Conservation (phyloP, 64 coral and sea anemone species). For the Stichodactyla mertensii region DNA sequence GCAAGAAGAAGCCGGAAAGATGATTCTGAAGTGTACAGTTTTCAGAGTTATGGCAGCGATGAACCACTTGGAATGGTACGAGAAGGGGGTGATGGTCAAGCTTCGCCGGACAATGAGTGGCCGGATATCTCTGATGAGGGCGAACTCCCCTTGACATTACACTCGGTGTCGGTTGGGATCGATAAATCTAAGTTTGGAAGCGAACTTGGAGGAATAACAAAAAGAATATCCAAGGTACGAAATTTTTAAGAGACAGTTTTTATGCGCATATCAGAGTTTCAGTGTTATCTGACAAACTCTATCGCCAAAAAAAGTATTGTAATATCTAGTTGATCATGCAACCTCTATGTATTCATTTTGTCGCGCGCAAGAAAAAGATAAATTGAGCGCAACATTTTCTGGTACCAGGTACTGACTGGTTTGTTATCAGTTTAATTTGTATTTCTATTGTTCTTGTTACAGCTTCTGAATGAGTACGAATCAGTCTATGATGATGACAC, state of each 20-base stretch:
- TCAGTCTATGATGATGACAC: constrained; percentile 72
- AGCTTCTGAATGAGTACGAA: constrained; percentile 72
- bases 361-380: no score
- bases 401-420: no score
- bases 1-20: not conserved
- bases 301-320: no score
- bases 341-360: no score
- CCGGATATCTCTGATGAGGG: not conserved
- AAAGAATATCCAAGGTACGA: constrained; percentile 77
- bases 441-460: constrained; percentile 2
- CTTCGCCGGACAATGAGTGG: not conserved
- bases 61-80: not conserved
- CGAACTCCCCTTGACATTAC: constrained; percentile 26
- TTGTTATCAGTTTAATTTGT: not conserved
- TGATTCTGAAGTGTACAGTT: not conserved
- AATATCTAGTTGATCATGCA: no score
- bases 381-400: no score
- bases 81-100: not conserved
- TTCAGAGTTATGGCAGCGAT: not conserved
- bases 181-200: constrained; percentile 33
- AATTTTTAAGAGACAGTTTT: not conserved
- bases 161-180: constrained; percentile 34
- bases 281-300: no score
- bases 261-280: not conserved
- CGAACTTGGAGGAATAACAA: constrained; percentile 65